These are phyloP conservation scores for Zootermopsis nevadensis DNA, from an alignment of 2,888 invertebrate genomes.

Conservation along the genomic window DNA sequence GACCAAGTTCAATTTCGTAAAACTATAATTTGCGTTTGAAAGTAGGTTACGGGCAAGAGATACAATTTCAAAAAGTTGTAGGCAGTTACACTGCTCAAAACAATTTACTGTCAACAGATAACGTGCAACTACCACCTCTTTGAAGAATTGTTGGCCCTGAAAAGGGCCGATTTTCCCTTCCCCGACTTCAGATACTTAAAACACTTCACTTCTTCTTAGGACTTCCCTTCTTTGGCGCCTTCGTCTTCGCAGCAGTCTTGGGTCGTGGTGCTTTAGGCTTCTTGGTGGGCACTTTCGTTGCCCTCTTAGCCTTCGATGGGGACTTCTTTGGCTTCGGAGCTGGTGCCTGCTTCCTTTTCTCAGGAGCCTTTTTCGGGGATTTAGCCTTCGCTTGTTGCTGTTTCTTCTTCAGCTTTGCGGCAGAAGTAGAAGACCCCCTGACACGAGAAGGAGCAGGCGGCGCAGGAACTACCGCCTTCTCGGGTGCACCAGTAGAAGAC, in stretches of 20 bases:
- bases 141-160: not conserved
- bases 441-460: not conserved
- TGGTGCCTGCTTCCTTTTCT: not conserved
- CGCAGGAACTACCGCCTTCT: not conserved
- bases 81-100: no score
- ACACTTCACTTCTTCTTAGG: not conserved
- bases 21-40: no score
- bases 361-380: not conserved
- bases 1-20: no score
- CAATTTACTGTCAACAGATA: no score
- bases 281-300: not conserved
- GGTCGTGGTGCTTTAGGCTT: not conserved
- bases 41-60: no score
- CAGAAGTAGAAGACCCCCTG: not conserved
- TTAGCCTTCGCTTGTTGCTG: not conserved
- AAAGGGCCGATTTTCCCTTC: not conserved
- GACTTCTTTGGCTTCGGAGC: not conserved
- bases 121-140: no score
- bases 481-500: slow-evolving; percentile 52
- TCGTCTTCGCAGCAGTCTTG: not conserved
- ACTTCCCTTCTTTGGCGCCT: not conserved
- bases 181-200: not conserved
- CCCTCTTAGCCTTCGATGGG: slow-evolving; percentile 1
- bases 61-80: no score
- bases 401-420: not conserved